Evolutionary conservation across 53 echinoderm and acorn worm species (phyloP).

Genomic region (Apostichopus leukothele): DNA sequence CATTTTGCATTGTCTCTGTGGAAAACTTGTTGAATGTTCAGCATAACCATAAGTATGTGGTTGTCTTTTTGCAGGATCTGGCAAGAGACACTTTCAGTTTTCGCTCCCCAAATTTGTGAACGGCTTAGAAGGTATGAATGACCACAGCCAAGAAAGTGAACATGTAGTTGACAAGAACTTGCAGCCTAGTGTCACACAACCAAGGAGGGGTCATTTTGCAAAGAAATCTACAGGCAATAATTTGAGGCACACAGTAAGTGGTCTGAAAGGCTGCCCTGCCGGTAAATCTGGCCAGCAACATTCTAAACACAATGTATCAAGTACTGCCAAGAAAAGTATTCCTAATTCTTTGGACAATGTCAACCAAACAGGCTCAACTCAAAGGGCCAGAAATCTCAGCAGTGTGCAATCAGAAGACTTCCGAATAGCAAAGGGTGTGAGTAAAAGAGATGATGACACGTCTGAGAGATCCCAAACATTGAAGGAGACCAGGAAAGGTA

Average conservation of each 20-base stretch:
- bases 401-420: background rate
- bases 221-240: constrained; percentile 37
- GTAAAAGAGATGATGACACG: background rate
- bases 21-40: no score
- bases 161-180: constrained; percentile 5
- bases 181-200: background rate
- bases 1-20: no score
- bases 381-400: background rate
- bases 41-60: background rate
- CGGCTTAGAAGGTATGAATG: constrained; percentile 42
- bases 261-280: background rate
- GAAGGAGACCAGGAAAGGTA: background rate
- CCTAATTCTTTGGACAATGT: background rate
- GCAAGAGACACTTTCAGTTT: constrained; percentile 41
- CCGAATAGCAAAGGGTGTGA: background rate
- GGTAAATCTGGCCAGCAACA: background rate
- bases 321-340: background rate
- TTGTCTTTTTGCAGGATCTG: constrained; percentile 28
- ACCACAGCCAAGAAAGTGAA: constrained; percentile 20
- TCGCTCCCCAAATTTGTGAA: constrained; percentile 45
- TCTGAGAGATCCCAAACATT: background rate
- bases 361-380: background rate
- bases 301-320: background rate
- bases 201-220: constrained; percentile 12
- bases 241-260: background rate